Base-by-base conservation (phyloP, 2,888 invertebrate species). In the Euspilapteryx auroguttella region DNA sequence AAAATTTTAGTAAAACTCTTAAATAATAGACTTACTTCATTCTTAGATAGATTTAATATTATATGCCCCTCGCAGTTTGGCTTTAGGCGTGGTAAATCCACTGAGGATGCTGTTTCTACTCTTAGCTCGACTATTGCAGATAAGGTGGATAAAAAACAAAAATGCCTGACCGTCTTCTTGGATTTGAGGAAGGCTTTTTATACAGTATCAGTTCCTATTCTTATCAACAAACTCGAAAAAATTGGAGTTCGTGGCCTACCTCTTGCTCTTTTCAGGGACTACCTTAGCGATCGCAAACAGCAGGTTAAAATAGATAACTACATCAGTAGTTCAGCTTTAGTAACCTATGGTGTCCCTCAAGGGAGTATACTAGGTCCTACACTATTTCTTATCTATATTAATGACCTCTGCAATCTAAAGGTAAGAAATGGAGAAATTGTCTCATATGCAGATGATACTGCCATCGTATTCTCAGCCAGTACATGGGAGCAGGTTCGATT, bases 381-480 rank as follows among this genome's bases (percentile, higher is more conserved):
- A 4, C 17, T 26, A 2, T 26, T 28, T 11, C 14, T 28, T 4
- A 22, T 22, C 2, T 28, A 28, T 28, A 28, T 28, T 9, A 28
- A 28, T 4, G 10, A 28, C 2, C 10, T 28, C 4, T 10, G 21
- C 13, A n/a, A 9, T 21, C 2, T 27, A 3, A 20, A 21, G 10
- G 5, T 27, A 5, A 5, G 8, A 3, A 8, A 22, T 4, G 27
- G 14, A 14, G 3, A 4, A 10, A 22, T 13, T 3, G 22, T 14
- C 13, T 14, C 3, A n/a, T n/a, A n/a, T n/a, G n/a, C n/a, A n/a
- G n/a, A n/a, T n/a, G n/a, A n/a, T n/a, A n/a, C n/a, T n/a, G 22
- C 22, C 11, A 10, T 28, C 7, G 8, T 28, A 3, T 28, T 28
- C n/a, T 2, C 27, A n/a, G 2, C 4, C 4, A 11, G 22, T n/a